phyloP scores from a whole-genome alignment of 1,140 invertebrate species.

The Neodiprion pinetum region DNA sequence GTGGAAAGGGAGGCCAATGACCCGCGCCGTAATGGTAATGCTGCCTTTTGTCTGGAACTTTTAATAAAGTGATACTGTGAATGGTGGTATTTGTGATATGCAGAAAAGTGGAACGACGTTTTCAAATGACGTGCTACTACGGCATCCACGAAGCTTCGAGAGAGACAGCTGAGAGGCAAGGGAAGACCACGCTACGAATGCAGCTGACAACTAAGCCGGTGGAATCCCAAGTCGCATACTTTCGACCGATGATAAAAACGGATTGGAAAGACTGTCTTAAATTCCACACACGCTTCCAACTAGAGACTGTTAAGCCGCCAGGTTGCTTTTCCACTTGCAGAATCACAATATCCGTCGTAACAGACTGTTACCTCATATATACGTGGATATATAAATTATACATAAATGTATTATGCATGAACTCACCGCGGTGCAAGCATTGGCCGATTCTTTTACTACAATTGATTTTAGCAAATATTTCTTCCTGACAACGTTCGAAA shows the following conservation, averaged over 20 bases:
- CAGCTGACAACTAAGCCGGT: constrained; percentile 4
- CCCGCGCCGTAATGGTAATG: too few relatives aligned
- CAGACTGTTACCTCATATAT: not conserved
- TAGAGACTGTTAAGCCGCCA: not conserved
- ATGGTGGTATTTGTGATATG: not conserved
- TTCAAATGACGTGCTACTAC: not conserved
- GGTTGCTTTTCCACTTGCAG: not conserved
- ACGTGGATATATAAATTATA: not conserved
- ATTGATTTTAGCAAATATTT: not conserved
- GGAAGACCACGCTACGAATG: constrained; percentile 13
- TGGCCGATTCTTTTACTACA: not conserved
- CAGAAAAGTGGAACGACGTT: not conserved
- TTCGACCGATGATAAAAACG: not conserved
- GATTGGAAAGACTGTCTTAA: not conserved
- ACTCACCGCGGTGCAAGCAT: not conserved
- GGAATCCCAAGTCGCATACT: not conserved
- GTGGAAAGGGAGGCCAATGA: too few relatives aligned
- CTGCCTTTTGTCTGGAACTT: constrained; percentile 46
- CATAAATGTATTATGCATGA: too few relatives aligned
- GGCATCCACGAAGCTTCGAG: not conserved
- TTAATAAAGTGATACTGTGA: constrained; percentile 42
- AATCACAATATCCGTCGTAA: not conserved
- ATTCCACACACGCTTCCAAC: not conserved
- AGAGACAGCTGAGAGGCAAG: not conserved
- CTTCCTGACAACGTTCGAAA: not conserved